Evolutionary conservation across 2,113 vertebrate genomes (phyloP), one percentile per base, ranked within the genome.

Genomic region (Paradoxurus hermaphroditus): DNA sequence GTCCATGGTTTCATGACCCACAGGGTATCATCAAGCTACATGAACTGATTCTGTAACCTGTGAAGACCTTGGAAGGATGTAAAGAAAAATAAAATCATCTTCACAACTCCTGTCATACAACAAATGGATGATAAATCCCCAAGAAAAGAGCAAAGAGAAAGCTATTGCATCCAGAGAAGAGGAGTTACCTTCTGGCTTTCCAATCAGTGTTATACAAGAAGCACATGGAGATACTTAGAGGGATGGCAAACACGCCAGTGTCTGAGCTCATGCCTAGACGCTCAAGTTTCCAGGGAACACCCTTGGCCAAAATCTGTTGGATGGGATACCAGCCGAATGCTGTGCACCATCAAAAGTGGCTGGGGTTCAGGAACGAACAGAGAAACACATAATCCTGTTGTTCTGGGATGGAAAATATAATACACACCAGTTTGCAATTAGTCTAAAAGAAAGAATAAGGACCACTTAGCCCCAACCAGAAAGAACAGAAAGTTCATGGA

Each of bases 221-320:
- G 79, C 96, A 90, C 92, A 96, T 44, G 92, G 90, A 91, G 95
- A 67, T 21, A 67, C 25, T 96, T 75, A 86, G 84, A 90, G 59
- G 68, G 65, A 59, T 39, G 88, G 96, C 75, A 84, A 41, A 53
- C 4, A 0, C 5, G 59, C 97, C 95, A 90, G 73, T 1, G 19
- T 63, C 86, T 97, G 97, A 97, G 97, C 87, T 97, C 94, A 97
- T 23, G 90, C 96, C 90, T 79, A 97, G 97, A 97, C 85, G 39
- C 72, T 87, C 68, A 7, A 87, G 75, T 92, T 98, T 97, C 97
- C 97, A 96, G 95, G 98, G 94, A 97, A 98, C 97, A 96, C 97
- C 95, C 96, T 88, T 94, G 97, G 98, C 97, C 84, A 41, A 88
- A 73, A 68, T 82, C 79, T 34, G 75, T 7, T 46, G 95, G 92